Evolutionary conservation across 2,113 vertebrate genomes (phyloP).

Genomic region (Elaphurus davidianus): DNA sequence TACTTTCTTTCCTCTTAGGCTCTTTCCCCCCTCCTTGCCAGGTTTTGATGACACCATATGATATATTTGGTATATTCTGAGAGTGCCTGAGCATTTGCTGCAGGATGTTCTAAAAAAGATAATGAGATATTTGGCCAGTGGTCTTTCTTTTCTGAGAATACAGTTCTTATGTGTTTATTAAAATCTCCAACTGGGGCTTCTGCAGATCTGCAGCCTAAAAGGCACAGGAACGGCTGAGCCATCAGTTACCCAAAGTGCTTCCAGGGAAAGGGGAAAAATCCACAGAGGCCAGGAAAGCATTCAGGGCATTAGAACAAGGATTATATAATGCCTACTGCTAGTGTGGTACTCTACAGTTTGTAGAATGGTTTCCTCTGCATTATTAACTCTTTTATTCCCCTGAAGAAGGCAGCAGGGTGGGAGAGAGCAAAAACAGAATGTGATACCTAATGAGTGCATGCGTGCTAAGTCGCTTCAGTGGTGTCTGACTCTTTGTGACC

Average conservation of each 20-base stretch:
- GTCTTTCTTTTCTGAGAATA: constrained; percentile 36
- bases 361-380: constrained; percentile 20
- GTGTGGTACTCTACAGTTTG: not conserved
- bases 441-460: not conserved
- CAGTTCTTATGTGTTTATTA: constrained; percentile 31
- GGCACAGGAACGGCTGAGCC: not conserved
- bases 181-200: not conserved
- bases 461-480: not conserved
- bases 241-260: not conserved
- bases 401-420: not conserved
- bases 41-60: constrained; percentile 32
- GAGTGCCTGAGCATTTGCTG: constrained; percentile 26
- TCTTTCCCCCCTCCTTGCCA: not conserved
- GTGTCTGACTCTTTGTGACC: not conserved
- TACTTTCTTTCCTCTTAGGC: constrained; percentile 13
- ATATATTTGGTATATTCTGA: constrained; percentile 42
- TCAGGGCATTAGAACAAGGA: not conserved
- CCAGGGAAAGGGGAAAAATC: not conserved
- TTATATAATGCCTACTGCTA: constrained; percentile 14
- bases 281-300: not conserved
- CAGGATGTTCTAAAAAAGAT: constrained; percentile 35
- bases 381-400: not conserved
- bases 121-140: constrained; percentile 22
- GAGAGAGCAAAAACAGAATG: not conserved
- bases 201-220: not conserved